Evolutionary conservation across 1,140 invertebrate species (phyloP).

Genomic region (silkworm (Bombyx mori)): DNA sequence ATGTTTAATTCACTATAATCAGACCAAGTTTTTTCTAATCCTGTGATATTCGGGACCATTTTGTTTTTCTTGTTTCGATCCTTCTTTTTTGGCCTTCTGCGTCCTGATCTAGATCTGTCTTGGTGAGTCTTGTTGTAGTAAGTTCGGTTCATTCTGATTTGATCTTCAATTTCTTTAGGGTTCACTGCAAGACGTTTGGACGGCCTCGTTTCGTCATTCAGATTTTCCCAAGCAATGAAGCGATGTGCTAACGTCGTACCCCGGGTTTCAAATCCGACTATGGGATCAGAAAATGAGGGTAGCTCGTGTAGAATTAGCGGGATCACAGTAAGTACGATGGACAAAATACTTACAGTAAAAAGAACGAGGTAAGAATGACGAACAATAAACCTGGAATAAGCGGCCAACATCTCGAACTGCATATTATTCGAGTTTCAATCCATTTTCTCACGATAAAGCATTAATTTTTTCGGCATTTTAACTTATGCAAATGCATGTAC

Average conservation of each 20-base stretch:
- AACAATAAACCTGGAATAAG: constrained; percentile 78
- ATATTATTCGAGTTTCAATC: constrained; percentile 39
- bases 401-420: constrained; percentile 64
- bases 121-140: constrained; percentile 51
- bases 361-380: constrained; percentile 83
- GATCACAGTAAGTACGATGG: constrained; percentile 79
- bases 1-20: constrained; percentile 33
- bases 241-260: constrained; percentile 85
- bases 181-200: constrained; percentile 80
- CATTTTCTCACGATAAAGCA: constrained; percentile 25
- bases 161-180: constrained; percentile 76
- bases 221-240: constrained; percentile 86
- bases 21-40: constrained; percentile 40
- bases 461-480: too few species aligned
- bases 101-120: constrained; percentile 58
- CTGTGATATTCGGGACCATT: constrained; percentile 34
- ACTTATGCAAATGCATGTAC: constrained; percentile 12
- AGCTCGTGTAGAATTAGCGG: constrained; percentile 77
- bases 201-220: constrained; percentile 80
- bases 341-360: constrained; percentile 77
- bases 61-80: constrained; percentile 59
- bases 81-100: constrained; percentile 57
- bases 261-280: constrained; percentile 90
- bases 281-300: constrained; percentile 85
- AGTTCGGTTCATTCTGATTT: constrained; percentile 64